Conservation (phyloP, 2,113 vertebrate genomes). For the Sitta europaea region DNA sequence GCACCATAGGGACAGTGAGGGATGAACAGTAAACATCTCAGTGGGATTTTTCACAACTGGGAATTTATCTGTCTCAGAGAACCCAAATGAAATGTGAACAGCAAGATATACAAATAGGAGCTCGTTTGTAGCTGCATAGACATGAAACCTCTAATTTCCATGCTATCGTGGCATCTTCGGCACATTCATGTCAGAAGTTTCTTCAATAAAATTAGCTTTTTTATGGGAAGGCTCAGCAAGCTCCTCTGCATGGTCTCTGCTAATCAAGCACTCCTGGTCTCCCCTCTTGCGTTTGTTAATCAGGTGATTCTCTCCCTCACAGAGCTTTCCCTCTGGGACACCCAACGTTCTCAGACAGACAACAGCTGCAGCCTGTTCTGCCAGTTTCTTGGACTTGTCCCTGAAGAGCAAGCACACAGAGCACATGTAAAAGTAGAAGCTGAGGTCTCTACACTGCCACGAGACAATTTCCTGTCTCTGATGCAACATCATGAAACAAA, state of each 20-base stretch:
- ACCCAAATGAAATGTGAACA: neutral
- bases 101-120: neutral
- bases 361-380: slow-evolving; percentile 90
- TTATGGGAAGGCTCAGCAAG: slow-evolving; percentile 59
- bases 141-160: neutral
- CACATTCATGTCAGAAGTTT: neutral
- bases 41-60: neutral
- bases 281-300: slow-evolving; percentile 89
- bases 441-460: neutral
- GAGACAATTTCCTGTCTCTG: neutral
- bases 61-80: neutral
- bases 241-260: slow-evolving; percentile 33
- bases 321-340: slow-evolving; percentile 83
- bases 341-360: slow-evolving; percentile 86
- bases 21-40: neutral
- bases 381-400: slow-evolving; percentile 97
- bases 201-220: slow-evolving; percentile 66
- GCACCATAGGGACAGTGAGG: neutral
- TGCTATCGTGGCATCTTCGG: slow-evolving; percentile 11
- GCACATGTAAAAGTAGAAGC: neutral
- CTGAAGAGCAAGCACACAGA: slow-evolving; percentile 68
- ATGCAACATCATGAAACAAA: neutral
- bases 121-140: neutral
- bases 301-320: slow-evolving; percentile 74
- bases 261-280: slow-evolving; percentile 30